phyloP scores from a whole-genome alignment of 2,888 invertebrate species.

The Eristalis arbustorum region DNA sequence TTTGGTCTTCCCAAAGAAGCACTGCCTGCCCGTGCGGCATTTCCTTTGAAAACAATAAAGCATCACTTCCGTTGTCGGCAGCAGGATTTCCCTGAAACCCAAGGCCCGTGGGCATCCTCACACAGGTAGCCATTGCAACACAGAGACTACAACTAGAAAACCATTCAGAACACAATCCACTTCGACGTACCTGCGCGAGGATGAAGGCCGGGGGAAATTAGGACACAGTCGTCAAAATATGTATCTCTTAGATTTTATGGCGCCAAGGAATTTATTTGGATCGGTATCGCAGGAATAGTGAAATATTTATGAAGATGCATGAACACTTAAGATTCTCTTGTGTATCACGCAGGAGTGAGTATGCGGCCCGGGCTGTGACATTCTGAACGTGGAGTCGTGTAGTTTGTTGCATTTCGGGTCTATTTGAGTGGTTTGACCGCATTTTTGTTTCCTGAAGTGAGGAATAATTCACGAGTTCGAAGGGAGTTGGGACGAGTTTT shows the following conservation, averaged over 20 bases:
- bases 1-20: not conserved
- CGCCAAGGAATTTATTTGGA: conserved; percentile 3
- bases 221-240: conserved; percentile 10
- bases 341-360: not conserved
- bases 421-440: not conserved
- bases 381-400: not conserved
- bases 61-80: not conserved
- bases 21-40: not conserved
- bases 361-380: not conserved
- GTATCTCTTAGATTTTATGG: conserved; percentile 1
- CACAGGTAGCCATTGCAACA: not conserved
- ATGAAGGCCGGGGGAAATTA: not conserved
- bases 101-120: not conserved
- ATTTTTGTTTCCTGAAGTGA: not conserved
- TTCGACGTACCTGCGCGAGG: not conserved
- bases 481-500: too few relatives aligned
- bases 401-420: not conserved
- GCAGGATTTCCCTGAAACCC: not conserved
- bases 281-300: not conserved
- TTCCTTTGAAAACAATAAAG: not conserved
- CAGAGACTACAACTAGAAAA: not conserved
- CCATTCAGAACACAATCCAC: not conserved
- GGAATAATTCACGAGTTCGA: too few relatives aligned
- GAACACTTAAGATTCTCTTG: not conserved
- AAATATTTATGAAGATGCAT: not conserved